phyloP scores from a whole-genome alignment of 2,113 vertebrate genomes.

The Podiceps cristatus region DNA sequence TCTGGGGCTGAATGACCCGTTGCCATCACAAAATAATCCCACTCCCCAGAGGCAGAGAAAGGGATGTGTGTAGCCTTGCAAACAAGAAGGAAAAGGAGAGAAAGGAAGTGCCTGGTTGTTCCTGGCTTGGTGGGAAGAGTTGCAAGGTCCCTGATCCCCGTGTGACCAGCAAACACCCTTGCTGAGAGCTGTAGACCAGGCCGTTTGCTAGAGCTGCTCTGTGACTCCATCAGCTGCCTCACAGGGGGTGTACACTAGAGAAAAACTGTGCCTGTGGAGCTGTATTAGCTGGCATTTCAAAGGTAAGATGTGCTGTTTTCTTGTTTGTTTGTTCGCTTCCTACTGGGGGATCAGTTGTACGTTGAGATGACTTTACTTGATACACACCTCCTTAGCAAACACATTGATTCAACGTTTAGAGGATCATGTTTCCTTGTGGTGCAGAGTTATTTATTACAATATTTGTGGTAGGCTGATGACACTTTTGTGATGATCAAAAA shows the following conservation, averaged over 20 bases:
- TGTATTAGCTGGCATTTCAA: neutral
- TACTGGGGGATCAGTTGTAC: neutral
- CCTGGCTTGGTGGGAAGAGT: neutral
- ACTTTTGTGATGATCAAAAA: conserved; percentile 38
- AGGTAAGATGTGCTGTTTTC: neutral
- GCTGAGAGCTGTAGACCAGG: neutral
- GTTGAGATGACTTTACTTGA: neutral
- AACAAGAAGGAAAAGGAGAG: neutral
- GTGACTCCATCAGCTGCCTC: neutral
- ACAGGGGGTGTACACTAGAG: accelerated
- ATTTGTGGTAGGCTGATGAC: conserved; percentile 36
- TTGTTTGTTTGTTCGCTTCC: conserved; percentile 1
- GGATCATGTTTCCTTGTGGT: conserved; percentile 48
- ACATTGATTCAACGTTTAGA: neutral
- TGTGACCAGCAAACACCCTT: neutral
- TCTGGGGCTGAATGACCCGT: neutral
- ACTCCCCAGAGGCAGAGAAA: neutral
- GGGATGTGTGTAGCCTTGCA: neutral
- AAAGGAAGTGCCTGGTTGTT: neutral
- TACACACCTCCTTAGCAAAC: conserved; percentile 9
- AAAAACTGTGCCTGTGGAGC: neutral
- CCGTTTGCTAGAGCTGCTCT: neutral
- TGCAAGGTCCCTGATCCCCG: neutral
- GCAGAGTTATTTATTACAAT: conserved; percentile 4
- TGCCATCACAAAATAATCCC: neutral